Evolutionary conservation across 2,797 vertebrate species (phyloP).

Genomic region (Carduelis carduelis): DNA sequence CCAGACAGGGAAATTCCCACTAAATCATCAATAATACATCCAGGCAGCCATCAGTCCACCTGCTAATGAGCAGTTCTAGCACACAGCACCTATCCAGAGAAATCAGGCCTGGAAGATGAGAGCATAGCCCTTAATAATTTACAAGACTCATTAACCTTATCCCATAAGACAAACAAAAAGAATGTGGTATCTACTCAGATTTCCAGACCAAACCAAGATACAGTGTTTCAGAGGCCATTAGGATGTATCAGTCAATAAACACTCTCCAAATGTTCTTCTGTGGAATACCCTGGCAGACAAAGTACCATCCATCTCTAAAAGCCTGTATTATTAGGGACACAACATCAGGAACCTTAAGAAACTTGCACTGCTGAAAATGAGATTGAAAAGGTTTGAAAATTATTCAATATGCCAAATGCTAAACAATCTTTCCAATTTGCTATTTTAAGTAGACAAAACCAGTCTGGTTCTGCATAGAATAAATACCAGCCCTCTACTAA

Average conservation of each 20-base stretch:
- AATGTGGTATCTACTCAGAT: neutral
- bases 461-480: neutral
- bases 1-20: neutral
- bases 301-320: neutral
- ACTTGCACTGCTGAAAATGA: neutral
- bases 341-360: neutral
- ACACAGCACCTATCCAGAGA: neutral
- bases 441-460: neutral
- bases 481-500: neutral
- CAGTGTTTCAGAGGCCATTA: neutral
- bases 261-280: neutral
- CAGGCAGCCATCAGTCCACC: conserved; percentile 2
- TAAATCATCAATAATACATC: conserved; percentile 25
- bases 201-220: neutral
- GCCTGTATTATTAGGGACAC: neutral
- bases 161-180: conserved; percentile 15
- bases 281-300: neutral
- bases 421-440: neutral
- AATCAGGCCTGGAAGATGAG: neutral
- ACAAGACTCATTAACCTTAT: neutral
- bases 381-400: neutral
- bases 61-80: neutral
- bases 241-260: neutral
- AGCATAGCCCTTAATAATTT: conserved; percentile 38
- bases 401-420: neutral